Percentiles rank a stretch among this genome's conserved stretches.
These are phyloP conservation scores for Blastobasis adustella DNA, from an alignment of 2,888 invertebrate genomes.

Conservation along the genomic window DNA sequence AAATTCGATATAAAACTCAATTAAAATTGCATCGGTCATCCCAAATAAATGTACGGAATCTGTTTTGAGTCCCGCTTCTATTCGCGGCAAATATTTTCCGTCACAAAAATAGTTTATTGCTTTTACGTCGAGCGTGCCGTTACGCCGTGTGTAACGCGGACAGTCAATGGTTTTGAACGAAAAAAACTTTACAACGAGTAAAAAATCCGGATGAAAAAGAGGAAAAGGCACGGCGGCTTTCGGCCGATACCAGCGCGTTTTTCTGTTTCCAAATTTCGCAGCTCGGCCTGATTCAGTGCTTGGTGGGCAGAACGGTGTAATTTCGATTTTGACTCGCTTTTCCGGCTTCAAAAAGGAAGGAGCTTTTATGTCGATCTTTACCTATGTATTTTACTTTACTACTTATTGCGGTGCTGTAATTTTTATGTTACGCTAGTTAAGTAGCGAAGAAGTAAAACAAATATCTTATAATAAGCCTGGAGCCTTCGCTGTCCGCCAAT, in stretches of 20 bases:
- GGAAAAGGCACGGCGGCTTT: slow-evolving; percentile 31
- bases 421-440: too few relatives aligned
- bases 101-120: not conserved
- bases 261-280: too few relatives aligned
- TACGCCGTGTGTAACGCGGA: slow-evolving; percentile 9
- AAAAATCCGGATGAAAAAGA: slow-evolving; percentile 11
- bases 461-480: too few relatives aligned
- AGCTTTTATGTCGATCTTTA: too few relatives aligned
- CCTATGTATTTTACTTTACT: slow-evolving; percentile 1
- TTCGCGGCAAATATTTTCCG: too few relatives aligned
- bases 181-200: slow-evolving; percentile 22
- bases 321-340: slow-evolving; percentile 21
- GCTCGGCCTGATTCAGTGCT: slow-evolving; percentile 34
- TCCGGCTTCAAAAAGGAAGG: not conserved
- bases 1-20: too few relatives aligned
- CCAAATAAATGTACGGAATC: slow-evolving; percentile 1
- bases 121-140: not conserved
- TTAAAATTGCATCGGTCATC: too few relatives aligned
- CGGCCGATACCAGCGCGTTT: slow-evolving; percentile 22
- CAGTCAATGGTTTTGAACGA: slow-evolving; percentile 29
- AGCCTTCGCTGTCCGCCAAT: too few relatives aligned
- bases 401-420: too few relatives aligned
- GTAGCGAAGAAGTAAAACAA: too few relatives aligned
- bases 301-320: slow-evolving; percentile 25
- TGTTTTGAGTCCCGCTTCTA: slow-evolving; percentile 7